phyloP scores from a whole-genome alignment of 2,888 invertebrate genomes.

The Cataglyphis altisquamis region DNA sequence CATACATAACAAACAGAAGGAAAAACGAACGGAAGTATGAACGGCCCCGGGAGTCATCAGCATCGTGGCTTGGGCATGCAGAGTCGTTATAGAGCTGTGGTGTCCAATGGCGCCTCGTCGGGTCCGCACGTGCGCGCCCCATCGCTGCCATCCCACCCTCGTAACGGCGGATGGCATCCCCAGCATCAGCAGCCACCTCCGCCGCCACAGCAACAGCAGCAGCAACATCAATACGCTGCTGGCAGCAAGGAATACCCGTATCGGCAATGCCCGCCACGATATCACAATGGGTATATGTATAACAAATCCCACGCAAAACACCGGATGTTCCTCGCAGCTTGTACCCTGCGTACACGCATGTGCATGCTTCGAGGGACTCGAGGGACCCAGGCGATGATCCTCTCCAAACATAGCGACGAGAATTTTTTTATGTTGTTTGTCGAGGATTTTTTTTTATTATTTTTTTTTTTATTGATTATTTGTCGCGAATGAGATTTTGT shows the following conservation, averaged over 20 bases:
- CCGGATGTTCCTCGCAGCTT: constrained; percentile 2
- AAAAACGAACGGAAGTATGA: constrained; percentile 62
- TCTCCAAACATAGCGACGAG: not conserved
- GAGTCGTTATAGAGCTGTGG: constrained; percentile 80
- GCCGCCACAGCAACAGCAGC: constrained; percentile 70
- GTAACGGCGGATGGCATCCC: constrained; percentile 77
- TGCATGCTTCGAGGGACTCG: not conserved
- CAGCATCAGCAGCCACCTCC: constrained; percentile 75
- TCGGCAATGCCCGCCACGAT: constrained; percentile 80
- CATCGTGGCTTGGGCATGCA: constrained; percentile 81
- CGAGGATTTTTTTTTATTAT: not conserved
- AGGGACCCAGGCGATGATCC: constrained; percentile 12
- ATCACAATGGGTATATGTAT: constrained; percentile 82
- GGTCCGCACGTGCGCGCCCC: constrained; percentile 77
- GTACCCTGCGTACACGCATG: not conserved
- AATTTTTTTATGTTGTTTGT: not conserved
- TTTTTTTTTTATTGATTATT: not conserved
- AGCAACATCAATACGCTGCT: constrained; percentile 76
- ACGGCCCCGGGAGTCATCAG: constrained; percentile 79
- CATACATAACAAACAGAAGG: constrained; percentile 12
- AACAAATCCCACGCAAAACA: constrained; percentile 27
- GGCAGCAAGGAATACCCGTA: constrained; percentile 82
- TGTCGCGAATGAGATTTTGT: not conserved
- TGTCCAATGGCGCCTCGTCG: constrained; percentile 69
- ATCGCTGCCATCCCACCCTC: constrained; percentile 74